These are phyloP conservation scores for Lymantria monacha DNA, from an alignment of 2,888 invertebrate species.

Conservation along the genomic window DNA sequence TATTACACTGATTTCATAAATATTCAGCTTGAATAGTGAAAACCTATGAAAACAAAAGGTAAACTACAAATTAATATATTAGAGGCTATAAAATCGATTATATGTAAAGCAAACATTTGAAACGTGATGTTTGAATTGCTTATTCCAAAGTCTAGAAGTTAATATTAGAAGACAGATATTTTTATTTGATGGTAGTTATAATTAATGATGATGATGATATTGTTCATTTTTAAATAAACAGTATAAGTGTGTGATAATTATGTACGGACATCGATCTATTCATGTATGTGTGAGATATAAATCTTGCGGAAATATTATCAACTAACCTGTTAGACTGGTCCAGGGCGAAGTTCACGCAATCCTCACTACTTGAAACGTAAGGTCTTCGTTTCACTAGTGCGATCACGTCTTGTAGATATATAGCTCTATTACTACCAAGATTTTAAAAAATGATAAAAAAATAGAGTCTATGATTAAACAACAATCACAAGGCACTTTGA, in stretches of 20 bases:
- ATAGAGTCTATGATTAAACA: slow-evolving; percentile 54
- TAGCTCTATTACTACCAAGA: slow-evolving; percentile 51
- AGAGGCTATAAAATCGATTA: too few species aligned
- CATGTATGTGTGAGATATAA: slow-evolving; percentile 11
- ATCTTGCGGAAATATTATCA: slow-evolving; percentile 18
- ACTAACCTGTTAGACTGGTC: slow-evolving; percentile 53
- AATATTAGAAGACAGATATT: background rate
- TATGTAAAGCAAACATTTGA: too few species aligned
- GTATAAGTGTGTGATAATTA: background rate
- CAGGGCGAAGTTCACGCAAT: slow-evolving; percentile 61
- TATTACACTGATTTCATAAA: slow-evolving; percentile 45
- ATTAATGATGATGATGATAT: background rate
- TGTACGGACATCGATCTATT: slow-evolving; percentile 8
- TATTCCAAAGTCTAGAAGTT: slow-evolving; percentile 1
- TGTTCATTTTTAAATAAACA: background rate
- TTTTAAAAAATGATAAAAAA: slow-evolving; percentile 48
- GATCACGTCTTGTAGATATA: slow-evolving; percentile 60
- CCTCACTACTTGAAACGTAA: slow-evolving; percentile 72
- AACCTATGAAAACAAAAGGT: slow-evolving; percentile 22
- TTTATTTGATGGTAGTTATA: background rate
- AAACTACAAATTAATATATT: too few species aligned
- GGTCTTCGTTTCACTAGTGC: slow-evolving; percentile 65
- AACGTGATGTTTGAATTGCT: too few species aligned
- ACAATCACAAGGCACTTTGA: slow-evolving; percentile 70
- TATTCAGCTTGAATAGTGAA: slow-evolving; percentile 9